Evolutionary conservation across 2,113 vertebrate genomes (phyloP).

Genomic region (Ophiodon elongatus): DNA sequence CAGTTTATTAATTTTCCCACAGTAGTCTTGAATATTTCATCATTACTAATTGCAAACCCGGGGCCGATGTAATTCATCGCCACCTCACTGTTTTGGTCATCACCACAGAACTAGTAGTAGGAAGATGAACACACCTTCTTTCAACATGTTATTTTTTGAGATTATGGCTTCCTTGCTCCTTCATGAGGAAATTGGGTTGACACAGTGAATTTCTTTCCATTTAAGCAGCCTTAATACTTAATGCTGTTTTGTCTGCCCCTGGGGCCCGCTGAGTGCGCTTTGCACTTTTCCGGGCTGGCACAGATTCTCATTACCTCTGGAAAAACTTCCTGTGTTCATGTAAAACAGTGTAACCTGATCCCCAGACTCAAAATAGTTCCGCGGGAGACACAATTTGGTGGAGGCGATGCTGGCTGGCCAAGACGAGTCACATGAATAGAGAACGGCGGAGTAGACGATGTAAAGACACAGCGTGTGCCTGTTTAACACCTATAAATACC

Average conservation of each 20-base stretch:
- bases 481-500: slow-evolving; percentile 35
- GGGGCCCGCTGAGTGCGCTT: slow-evolving; percentile 55
- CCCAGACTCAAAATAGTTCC: slow-evolving; percentile 31
- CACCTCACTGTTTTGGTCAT: slow-evolving; percentile 11
- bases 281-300: slow-evolving; percentile 62
- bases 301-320: slow-evolving; percentile 70
- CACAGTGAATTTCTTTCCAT: slow-evolving; percentile 65
- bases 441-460: slow-evolving; percentile 1
- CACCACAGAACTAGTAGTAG: background rate
- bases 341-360: slow-evolving; percentile 61
- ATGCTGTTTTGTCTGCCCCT: slow-evolving; percentile 75
- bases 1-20: background rate
- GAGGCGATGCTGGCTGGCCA: slow-evolving; percentile 22
- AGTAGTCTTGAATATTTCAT: slow-evolving; percentile 40
- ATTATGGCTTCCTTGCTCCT: slow-evolving; percentile 47
- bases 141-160: slow-evolving; percentile 55
- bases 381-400: slow-evolving; percentile 1
- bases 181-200: slow-evolving; percentile 70
- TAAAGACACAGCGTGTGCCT: slow-evolving; percentile 7
- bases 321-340: slow-evolving; percentile 71
- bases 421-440: slow-evolving; percentile 16
- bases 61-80: slow-evolving; percentile 1
- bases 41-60: slow-evolving; percentile 11
- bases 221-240: slow-evolving; percentile 76
- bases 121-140: slow-evolving; percentile 37